These are phyloP conservation scores for Drosophila stalkeri DNA, from an alignment of 2,888 invertebrate species.

Conservation along the genomic window DNA sequence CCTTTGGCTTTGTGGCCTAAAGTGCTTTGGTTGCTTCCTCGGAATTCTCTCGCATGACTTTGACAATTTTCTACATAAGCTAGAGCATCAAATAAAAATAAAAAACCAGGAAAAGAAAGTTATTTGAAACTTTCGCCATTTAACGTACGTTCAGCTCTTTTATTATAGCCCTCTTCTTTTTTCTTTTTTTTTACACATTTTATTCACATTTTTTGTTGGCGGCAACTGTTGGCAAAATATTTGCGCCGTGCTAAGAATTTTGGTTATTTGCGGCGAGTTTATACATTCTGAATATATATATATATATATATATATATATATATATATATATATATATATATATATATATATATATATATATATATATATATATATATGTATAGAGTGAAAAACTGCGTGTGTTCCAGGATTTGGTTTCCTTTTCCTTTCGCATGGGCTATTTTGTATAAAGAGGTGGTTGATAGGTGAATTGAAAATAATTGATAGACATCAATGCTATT, in stretches of 20 bases:
- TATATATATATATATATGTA: not conserved
- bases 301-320: not conserved
- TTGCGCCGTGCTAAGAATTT: conserved; percentile 37
- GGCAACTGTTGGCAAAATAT: conserved; percentile 51
- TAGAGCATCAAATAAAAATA: conserved; percentile 27
- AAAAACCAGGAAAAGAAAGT: conserved; percentile 46
- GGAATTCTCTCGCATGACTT: conserved; percentile 71
- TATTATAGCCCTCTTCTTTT: conserved; percentile 36
- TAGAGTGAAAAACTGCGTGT: not conserved
- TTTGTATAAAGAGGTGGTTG: not conserved
- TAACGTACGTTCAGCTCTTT: conserved; percentile 50
- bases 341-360: conserved; percentile 12
- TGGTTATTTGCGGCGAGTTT: conserved; percentile 39
- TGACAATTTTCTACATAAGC: conserved; percentile 49
- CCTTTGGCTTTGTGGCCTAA: conserved; percentile 51
- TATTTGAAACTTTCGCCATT: conserved; percentile 61
- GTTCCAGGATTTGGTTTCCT: conserved; percentile 10
- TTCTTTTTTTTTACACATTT: conserved; percentile 16
- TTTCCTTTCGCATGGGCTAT: not conserved
- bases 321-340: too few species aligned
- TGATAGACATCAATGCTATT: not conserved
- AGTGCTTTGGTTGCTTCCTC: conserved; percentile 48
- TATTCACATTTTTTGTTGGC: conserved; percentile 29
- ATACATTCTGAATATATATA: not conserved
- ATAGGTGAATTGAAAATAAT: not conserved